These are phyloP conservation scores for Branchinecta lynchi DNA, from an alignment of 1,140 invertebrate genomes.

Conservation along the genomic window DNA sequence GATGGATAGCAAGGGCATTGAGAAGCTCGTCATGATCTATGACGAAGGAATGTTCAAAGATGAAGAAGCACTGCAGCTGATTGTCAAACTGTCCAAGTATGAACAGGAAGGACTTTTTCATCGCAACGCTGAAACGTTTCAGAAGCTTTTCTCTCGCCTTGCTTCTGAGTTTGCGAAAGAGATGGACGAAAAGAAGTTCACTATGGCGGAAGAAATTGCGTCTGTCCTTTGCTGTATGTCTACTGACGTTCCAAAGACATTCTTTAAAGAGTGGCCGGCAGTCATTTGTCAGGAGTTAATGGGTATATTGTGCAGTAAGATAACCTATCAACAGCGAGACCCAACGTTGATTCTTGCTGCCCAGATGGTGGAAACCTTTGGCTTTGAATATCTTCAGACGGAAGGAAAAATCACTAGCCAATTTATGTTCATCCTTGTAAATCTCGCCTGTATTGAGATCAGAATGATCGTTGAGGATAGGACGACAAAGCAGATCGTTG, in stretches of 20 bases:
- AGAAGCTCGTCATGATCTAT: slow-evolving; percentile 67
- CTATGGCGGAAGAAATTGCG: slow-evolving; percentile 28
- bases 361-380: slow-evolving; percentile 58
- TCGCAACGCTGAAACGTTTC: slow-evolving; percentile 47
- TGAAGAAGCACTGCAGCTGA: slow-evolving; percentile 61
- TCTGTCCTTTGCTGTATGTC: slow-evolving; percentile 43
- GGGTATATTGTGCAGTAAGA: slow-evolving; percentile 69
- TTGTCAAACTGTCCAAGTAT: slow-evolving; percentile 48
- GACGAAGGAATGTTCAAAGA: slow-evolving; percentile 68
- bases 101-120: slow-evolving; percentile 40
- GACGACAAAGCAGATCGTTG: slow-evolving; percentile 50
- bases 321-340: slow-evolving; percentile 68
- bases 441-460: slow-evolving; percentile 75
- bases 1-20: slow-evolving; percentile 53
- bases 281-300: slow-evolving; percentile 22
- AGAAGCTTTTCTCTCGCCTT: slow-evolving; percentile 64
- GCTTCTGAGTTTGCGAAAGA: slow-evolving; percentile 71
- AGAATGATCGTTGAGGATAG: slow-evolving; percentile 79
- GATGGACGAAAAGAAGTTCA: slow-evolving; percentile 69
- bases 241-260: slow-evolving; percentile 21
- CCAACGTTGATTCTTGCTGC: slow-evolving; percentile 67
- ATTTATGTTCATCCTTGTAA: slow-evolving; percentile 65
- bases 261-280: slow-evolving; percentile 43
- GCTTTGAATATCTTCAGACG: slow-evolving; percentile 57
- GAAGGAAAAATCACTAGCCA: slow-evolving; percentile 48